Evolutionary conservation across 2,113 vertebrate genomes (phyloP).

Genomic region (Prionailurus viverrinus): DNA sequence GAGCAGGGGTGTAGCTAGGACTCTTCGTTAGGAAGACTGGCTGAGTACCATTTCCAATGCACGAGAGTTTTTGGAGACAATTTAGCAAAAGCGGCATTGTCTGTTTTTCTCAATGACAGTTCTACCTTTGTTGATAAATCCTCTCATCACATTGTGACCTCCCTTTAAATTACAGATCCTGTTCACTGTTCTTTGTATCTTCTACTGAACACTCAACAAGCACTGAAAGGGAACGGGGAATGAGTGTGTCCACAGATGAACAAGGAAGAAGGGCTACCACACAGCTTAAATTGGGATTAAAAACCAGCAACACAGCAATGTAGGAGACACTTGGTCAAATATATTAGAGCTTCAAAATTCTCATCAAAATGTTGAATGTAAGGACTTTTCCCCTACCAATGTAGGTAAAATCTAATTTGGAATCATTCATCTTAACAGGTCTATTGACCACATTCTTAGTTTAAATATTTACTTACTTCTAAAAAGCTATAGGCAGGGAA

Average conservation of each 20-base stretch:
- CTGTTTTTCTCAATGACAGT: background rate
- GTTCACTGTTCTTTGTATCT: background rate
- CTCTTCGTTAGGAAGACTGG: background rate
- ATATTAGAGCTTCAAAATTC: slow-evolving; percentile 57
- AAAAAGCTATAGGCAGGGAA: background rate
- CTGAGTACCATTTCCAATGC: background rate
- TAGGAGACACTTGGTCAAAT: background rate
- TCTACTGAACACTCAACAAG: background rate
- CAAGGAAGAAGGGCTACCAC: background rate
- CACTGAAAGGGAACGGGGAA: background rate
- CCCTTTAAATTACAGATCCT: background rate
- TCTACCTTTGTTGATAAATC: background rate
- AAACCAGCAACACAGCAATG: background rate
- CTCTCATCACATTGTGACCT: background rate
- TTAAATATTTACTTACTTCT: slow-evolving; percentile 55
- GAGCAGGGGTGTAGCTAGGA: background rate
- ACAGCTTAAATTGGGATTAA: background rate
- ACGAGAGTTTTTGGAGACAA: background rate
- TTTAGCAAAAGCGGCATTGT: background rate
- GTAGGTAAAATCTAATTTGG: slow-evolving; percentile 43
- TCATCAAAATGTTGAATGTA: slow-evolving; percentile 4
- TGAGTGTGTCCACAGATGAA: background rate
- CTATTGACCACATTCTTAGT: slow-evolving; percentile 21
- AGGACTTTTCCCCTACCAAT: background rate
- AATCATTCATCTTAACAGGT: background rate